Evolutionary conservation across 2,113 vertebrate species (phyloP).

Genomic region (Tragelaphus scriptus): DNA sequence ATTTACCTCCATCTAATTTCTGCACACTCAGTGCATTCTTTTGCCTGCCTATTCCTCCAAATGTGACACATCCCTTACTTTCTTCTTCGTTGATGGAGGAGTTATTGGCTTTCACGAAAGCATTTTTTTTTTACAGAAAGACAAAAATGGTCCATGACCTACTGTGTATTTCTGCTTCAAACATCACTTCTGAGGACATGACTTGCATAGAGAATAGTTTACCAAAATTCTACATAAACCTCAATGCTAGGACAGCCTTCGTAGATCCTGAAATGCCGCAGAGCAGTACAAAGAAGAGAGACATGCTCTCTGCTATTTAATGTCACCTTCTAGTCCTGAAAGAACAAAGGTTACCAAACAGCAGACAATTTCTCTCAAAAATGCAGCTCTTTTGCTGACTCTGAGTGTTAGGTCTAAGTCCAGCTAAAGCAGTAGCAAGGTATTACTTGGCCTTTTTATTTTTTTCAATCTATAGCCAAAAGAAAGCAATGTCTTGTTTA

Average conservation of each 20-base stretch:
- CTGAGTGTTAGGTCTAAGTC: neutral
- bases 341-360: constrained; percentile 21
- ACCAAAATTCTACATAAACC: neutral
- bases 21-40: neutral
- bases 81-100: neutral
- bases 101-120: neutral
- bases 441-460: neutral
- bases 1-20: neutral
- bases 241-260: neutral
- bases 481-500: neutral
- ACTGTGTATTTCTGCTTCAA: constrained; percentile 25
- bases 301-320: neutral
- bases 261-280: constrained; percentile 4
- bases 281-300: constrained; percentile 20
- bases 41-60: neutral
- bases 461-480: neutral
- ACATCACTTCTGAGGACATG: constrained; percentile 22
- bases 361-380: constrained; percentile 31
- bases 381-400: neutral
- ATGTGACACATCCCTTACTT: neutral
- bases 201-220: neutral
- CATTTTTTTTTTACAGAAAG: neutral
- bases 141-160: neutral
- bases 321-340: neutral
- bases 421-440: neutral